These are phyloP conservation scores for Sinohyriopsis cumingii DNA, from an alignment of 2,888 invertebrate species.

Conservation along the genomic window DNA sequence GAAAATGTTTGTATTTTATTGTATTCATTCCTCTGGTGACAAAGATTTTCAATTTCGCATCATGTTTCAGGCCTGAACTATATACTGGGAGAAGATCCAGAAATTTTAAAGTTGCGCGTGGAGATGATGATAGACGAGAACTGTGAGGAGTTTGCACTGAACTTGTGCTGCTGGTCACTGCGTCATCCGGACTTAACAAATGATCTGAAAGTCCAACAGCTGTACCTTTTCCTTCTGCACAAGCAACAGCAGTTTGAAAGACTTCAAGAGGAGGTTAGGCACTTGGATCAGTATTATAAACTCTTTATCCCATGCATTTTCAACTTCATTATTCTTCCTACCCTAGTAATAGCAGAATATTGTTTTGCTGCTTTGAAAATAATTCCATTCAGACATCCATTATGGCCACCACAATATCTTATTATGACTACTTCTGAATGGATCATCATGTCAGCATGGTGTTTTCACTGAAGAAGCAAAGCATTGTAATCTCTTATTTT, in stretches of 20 bases:
- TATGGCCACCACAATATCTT: no score
- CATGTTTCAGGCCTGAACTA: slow-evolving; percentile 38
- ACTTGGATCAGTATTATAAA: not conserved
- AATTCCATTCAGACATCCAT: no score
- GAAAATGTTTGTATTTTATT: no score
- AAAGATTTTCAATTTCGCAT: not conserved
- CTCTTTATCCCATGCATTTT: not conserved
- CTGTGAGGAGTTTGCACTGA: slow-evolving; percentile 69
- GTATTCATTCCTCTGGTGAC: not conserved
- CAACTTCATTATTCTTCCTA: no score
- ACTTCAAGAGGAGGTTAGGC: slow-evolving; percentile 63
- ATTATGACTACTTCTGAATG: no score
- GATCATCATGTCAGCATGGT: no score
- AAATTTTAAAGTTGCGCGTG: slow-evolving; percentile 63
- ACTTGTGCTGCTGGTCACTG: slow-evolving; percentile 66
- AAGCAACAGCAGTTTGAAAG: slow-evolving; percentile 56
- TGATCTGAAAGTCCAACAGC: slow-evolving; percentile 60
- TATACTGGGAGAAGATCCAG: slow-evolving; percentile 56
- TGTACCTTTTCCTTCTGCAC: slow-evolving; percentile 62
- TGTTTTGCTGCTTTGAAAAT: no score
- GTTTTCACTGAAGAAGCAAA: no score
- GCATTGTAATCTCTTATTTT: no score
- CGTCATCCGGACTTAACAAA: slow-evolving; percentile 55
- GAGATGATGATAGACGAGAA: slow-evolving; percentile 68
- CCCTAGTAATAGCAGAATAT: no score